Evolutionary conservation across 1,140 invertebrate genomes (phyloP), one percentile per base, ranked within the genome.

Genomic region (Portunus trituberculatus): DNA sequence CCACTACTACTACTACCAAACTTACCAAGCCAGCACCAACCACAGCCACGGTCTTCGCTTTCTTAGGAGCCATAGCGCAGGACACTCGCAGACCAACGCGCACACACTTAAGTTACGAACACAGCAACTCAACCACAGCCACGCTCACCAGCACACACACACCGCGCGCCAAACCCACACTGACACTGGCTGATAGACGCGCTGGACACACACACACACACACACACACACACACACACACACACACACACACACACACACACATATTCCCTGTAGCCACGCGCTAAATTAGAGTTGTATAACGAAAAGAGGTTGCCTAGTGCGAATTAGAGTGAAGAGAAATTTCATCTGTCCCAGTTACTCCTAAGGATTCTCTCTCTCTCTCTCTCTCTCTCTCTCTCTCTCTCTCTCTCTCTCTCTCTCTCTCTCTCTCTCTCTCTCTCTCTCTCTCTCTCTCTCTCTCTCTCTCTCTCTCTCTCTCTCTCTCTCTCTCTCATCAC

Each of bases 381-480:
- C 67, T 76, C 67, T 76, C 67, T 76, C 67, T 76, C 67, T 76
- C 67, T 76, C 67, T 76, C 67, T 76, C 67, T 76, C 67, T 76
- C 67, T 76, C 67, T 76, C 67, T 76, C 67, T 76, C 67, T 76
- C 67, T 76, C 67, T 76, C 67, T n/a, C 67, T 76, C 67, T 76
- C 67, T 76, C 67, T 76, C 67, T 76, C 67, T 76, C 67, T 76
- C 52, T 76, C 67, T 76, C 67, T 76, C 67, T 76, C 67, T 8
- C 59, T 76, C 59, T 76, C 59, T 76, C 59, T 76, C 59, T 76
- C 59, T 76, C 59, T 76, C 59, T 76, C 59, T 76, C 59, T 76
- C 59, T 76, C 59, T 76, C 59, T 76, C 59, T 76, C 59, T 76
- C 59, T 76, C 59, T 76, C 59, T 76, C 59, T 76, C 59, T 76